These are phyloP conservation scores for Leptopterna dolabrata DNA, from an alignment of 2,888 invertebrate species.

Conservation along the genomic window DNA sequence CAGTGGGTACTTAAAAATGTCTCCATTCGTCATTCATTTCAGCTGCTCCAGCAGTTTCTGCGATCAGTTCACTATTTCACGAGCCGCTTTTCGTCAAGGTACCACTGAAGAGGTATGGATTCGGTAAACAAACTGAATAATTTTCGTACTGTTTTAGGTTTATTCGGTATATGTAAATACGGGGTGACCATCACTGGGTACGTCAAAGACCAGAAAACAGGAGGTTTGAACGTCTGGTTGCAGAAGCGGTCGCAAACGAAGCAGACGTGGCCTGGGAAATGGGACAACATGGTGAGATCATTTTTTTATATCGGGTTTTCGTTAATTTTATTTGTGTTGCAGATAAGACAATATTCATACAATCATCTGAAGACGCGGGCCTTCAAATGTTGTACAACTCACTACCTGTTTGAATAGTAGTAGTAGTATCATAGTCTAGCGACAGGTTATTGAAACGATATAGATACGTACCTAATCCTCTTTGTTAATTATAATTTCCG, in stretches of 20 bases:
- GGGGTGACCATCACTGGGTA: slow-evolving; percentile 96
- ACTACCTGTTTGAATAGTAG: too few relatives aligned
- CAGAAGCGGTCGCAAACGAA: slow-evolving; percentile 91
- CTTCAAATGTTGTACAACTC: too few relatives aligned
- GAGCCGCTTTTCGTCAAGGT: background rate
- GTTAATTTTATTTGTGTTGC: background rate
- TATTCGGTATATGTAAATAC: slow-evolving; percentile 94
- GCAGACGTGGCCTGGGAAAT: slow-evolving; percentile 94
- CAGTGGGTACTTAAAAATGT: too few relatives aligned
- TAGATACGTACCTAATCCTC: too few relatives aligned
- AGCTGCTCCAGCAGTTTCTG: too few relatives aligned
- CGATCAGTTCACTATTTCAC: background rate
- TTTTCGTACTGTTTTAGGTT: slow-evolving; percentile 67
- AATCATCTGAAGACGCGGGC: too few relatives aligned
- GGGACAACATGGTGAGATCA: slow-evolving; percentile 92
- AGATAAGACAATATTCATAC: too few relatives aligned
- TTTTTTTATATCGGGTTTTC: background rate
- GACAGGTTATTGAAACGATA: too few relatives aligned
- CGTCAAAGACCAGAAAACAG: slow-evolving; percentile 84
- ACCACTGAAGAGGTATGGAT: background rate
- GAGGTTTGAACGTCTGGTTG: slow-evolving; percentile 88
- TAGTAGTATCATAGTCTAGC: too few relatives aligned
- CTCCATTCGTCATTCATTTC: too few relatives aligned
- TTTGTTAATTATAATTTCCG: too few relatives aligned
- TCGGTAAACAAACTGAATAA: background rate